Conservation (phyloP, 2,888 invertebrate species). For the Cartodere bifasciata region DNA sequence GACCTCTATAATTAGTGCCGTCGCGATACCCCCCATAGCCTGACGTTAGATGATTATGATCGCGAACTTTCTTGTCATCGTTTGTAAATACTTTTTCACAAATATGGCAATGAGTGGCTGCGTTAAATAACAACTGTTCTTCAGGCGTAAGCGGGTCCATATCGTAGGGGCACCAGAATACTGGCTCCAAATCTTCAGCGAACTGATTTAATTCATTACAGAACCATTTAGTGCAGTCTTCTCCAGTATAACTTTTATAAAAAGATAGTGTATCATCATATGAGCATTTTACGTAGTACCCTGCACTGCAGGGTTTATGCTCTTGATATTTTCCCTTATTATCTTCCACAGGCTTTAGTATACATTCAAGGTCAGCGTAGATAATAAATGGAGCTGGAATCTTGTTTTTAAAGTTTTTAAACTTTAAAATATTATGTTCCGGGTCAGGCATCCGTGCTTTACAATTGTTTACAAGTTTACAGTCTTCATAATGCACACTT, state of each 20-base stretch:
- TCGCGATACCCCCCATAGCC: no score
- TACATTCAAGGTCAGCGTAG: conserved; percentile 10
- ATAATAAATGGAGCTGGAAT: conserved; percentile 8
- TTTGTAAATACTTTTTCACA: no score
- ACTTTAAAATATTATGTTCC: conserved; percentile 5
- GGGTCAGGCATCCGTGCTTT: conserved; percentile 4
- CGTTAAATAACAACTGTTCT: conserved; percentile 5
- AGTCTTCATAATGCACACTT: conserved; percentile 4
- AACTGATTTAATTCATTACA: conserved; percentile 4
- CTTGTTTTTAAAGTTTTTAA: conserved; percentile 7
- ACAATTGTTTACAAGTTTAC: conserved; percentile 8
- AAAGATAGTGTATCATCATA: conserved; percentile 9
- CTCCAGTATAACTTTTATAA: conserved; percentile 9
- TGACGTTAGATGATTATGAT: conserved; percentile 4
- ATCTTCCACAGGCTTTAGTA: conserved; percentile 7
- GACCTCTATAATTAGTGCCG: no score
- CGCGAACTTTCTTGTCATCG: conserved; percentile 6
- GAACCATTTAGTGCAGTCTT: conserved; percentile 11
- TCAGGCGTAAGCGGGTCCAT: conserved; percentile 9
- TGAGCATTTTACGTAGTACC: conserved; percentile 12
- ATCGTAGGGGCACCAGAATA: conserved; percentile 8
- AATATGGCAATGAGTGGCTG: conserved; percentile 8
- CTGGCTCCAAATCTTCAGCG: conserved; percentile 10
- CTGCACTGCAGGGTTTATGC: conserved; percentile 9
- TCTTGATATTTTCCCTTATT: conserved; percentile 3